phyloP scores from a whole-genome alignment of 2,113 vertebrate genomes.

The Salvelinus sp. region DNA sequence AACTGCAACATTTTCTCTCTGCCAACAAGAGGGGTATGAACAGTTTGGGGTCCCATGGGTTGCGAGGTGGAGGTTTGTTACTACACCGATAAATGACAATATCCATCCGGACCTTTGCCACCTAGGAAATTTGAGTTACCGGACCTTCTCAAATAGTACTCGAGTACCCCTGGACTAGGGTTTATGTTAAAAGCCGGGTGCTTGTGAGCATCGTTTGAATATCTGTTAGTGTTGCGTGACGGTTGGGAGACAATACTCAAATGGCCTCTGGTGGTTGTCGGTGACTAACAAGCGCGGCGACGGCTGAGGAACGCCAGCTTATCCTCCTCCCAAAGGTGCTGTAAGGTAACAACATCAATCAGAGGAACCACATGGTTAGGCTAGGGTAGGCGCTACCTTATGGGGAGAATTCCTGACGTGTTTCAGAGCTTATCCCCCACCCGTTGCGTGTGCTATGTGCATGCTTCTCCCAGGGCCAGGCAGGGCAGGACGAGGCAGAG shows the following conservation, averaged over 20 bases:
- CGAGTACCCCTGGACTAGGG: too few species aligned
- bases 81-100: too few species aligned
- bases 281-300: not conserved
- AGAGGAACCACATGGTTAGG: not conserved
- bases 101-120: too few species aligned
- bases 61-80: too few species aligned
- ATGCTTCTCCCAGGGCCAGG: conserved; percentile 4
- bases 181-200: not conserved
- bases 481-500: too few species aligned
- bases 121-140: too few species aligned
- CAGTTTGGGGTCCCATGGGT: too few species aligned
- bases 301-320: too few species aligned
- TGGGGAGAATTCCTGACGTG: conserved; percentile 34
- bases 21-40: too few species aligned
- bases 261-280: not conserved
- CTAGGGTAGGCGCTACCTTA: conserved; percentile 6
- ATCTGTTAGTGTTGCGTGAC: not conserved
- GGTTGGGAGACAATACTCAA: not conserved
- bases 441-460: not conserved
- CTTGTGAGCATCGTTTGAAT: not conserved
- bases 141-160: too few species aligned
- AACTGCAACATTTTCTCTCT: too few species aligned
- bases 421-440: conserved; percentile 8
- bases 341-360: conserved; percentile 42
- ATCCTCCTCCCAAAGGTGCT: conserved; percentile 23